Base-by-base conservation (phyloP, 2,888 invertebrate genomes). In the Cephus sareptanus region DNA sequence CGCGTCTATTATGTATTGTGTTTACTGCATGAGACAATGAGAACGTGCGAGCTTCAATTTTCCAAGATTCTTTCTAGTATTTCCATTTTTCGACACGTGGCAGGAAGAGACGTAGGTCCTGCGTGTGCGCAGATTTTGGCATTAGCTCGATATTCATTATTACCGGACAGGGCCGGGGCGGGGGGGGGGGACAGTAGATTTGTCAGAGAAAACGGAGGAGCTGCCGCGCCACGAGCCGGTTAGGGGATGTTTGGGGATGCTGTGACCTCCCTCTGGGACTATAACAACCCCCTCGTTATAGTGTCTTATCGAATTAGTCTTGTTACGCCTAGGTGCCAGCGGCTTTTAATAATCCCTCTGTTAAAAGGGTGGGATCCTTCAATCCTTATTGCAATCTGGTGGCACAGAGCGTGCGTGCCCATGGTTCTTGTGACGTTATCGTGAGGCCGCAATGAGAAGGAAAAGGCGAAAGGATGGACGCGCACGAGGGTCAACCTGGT, bases 271-370 rank as follows among this genome's bases (percentile, higher is more conserved):
- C 75, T 74, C 76, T 79, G 73, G 75, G 83, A 78, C 81, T 79
- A 82, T 88, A 89, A 89, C 85, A 87, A 89, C 85, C 86, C 84
- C 87, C 86, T 90, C 88, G 88, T 90, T 91, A 90, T 86, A 85
- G 81, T 89, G 90, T 91, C 90, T 84, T 82, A 83, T 87, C 87
- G 86, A 88, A 90, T 90, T 89, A 89, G 88, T 85, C 73, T 78
- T 75, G 75, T 78, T 78, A 78, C 74, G 74, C 77, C 74, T 1
- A 34, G 75, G 35, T 35, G 77, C 75, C 69, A 75, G 37, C 23
- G 70, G 35, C 35, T 34, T 33, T 33, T 70, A 70, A 70, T 33
- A 34, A 74, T 74, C 74, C 74, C 31, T 15, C 40, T 6, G 40
- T 40, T 6, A 40, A 40, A 40, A 40, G 15, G 15, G 6, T 40